A percentile compares a stretch with the other conserved stretches of the same genome.
phyloP scores from a whole-genome alignment of 2,113 vertebrate species.

The Martes martes region DNA sequence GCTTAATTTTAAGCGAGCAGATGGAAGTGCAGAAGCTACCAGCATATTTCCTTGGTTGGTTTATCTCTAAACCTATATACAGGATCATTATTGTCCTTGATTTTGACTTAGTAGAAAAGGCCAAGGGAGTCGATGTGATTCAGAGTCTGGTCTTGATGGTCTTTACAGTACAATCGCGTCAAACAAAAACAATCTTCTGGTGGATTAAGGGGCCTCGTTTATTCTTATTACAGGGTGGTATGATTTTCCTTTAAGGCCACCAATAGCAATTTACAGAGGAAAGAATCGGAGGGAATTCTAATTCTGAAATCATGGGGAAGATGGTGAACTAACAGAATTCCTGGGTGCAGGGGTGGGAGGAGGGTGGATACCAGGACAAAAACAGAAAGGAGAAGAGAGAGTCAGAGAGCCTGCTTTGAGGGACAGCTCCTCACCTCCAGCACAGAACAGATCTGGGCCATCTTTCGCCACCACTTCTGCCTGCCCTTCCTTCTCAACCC shows the following conservation, averaged over 20 bases:
- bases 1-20: constrained; percentile 1
- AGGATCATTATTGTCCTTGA: background rate
- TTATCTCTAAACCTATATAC: background rate
- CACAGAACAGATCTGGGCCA: background rate
- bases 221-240: background rate
- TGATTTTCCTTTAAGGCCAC: background rate
- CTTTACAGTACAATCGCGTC: background rate
- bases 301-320: background rate
- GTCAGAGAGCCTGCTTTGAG: background rate
- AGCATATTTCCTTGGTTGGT: background rate
- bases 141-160: background rate
- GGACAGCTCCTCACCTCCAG: background rate
- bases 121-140: background rate
- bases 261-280: background rate
- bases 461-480: background rate
- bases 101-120: background rate
- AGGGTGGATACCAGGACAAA: background rate
- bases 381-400: background rate
- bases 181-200: background rate
- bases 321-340: background rate
- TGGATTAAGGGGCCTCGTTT: background rate
- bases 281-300: background rate
- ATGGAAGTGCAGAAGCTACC: constrained; percentile 1
- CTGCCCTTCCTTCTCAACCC: background rate
- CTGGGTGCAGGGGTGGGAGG: background rate